Conservation (phyloP, 23 tunicate species). For the Styela clava region DNA sequence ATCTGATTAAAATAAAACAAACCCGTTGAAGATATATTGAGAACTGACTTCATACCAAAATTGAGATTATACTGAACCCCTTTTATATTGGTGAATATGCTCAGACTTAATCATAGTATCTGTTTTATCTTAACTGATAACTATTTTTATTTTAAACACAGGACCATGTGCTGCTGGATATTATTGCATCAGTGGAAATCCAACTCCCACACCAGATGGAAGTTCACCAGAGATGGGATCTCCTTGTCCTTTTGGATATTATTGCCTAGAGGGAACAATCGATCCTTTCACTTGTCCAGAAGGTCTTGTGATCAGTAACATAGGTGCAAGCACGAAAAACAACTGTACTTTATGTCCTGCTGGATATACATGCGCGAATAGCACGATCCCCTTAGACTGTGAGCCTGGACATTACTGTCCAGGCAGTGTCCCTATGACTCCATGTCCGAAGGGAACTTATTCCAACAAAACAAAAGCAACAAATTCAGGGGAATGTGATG, state of each 20-base stretch:
- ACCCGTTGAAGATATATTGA: no score
- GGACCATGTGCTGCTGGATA: constrained; percentile 90
- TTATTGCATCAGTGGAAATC: constrained; percentile 79
- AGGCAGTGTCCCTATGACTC: constrained; percentile 37
- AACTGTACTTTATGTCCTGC: constrained; percentile 82
- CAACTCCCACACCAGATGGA: constrained; percentile 86
- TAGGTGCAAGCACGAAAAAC: constrained; percentile 53
- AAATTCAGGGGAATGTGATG: constrained; percentile 37
- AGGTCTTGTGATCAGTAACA: constrained; percentile 61
- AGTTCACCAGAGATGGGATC: constrained; percentile 41
- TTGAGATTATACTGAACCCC: no score
- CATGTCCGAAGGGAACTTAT: constrained; percentile 88
- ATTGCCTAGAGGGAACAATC: constrained; percentile 82
- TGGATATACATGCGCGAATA: constrained; percentile 79
- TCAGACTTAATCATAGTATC: no score
- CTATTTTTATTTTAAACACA: constrained; percentile 19
- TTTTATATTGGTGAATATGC: no score
- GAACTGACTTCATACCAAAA: no score
- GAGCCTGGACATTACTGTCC: constrained; percentile 86
- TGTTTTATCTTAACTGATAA: no score
- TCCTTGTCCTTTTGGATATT: constrained; percentile 83
- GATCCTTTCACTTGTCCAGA: constrained; percentile 63
- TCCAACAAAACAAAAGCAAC: constrained; percentile 54
- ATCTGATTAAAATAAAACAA: no score
- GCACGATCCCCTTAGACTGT: constrained; percentile 67